phyloP scores from a whole-genome alignment of 2,888 invertebrate genomes.

The Calameuta idolon region DNA sequence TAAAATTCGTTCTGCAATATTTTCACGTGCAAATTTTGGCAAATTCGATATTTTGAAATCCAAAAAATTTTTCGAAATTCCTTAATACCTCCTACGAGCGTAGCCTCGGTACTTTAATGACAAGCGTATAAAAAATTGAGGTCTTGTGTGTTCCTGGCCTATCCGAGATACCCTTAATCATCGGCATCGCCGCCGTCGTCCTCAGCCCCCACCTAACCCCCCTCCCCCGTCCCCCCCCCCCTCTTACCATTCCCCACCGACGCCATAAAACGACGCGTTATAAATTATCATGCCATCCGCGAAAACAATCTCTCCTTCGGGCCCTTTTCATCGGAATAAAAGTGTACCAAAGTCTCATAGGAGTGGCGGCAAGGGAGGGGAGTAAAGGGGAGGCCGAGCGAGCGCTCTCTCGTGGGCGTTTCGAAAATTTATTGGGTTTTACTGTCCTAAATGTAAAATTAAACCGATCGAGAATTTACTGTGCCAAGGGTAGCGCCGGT shows the following conservation, averaged over 20 bases:
- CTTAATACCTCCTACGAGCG: background rate
- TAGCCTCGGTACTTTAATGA: background rate
- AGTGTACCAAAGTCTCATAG: slow-evolving; percentile 19
- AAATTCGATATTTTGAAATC: too few relatives aligned
- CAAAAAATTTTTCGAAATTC: background rate
- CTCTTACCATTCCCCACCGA: too few relatives aligned
- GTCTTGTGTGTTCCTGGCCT: background rate
- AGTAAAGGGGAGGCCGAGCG: too few relatives aligned
- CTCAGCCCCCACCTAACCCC: too few relatives aligned
- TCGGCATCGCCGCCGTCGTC: too few relatives aligned
- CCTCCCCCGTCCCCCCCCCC: too few relatives aligned
- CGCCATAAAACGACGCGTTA: background rate
- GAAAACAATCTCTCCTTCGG: slow-evolving; percentile 22
- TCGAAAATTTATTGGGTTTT: slow-evolving; percentile 25
- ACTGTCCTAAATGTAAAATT: slow-evolving; percentile 27
- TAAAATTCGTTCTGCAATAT: too few relatives aligned
- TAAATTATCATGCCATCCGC: slow-evolving; percentile 19
- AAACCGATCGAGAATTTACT: slow-evolving; percentile 25
- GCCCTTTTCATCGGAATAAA: slow-evolving; percentile 23
- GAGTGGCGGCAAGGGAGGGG: too few relatives aligned
- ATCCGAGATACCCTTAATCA: too few relatives aligned
- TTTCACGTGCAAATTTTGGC: too few relatives aligned
- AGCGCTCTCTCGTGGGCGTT: slow-evolving; percentile 6
- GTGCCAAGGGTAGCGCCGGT: slow-evolving; percentile 11
- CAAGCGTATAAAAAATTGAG: background rate